These are phyloP conservation scores for Cassiopea xamachana DNA, from an alignment of 30 jellyfish, hydroid and myxozoan genomes.

Conservation along the genomic window DNA sequence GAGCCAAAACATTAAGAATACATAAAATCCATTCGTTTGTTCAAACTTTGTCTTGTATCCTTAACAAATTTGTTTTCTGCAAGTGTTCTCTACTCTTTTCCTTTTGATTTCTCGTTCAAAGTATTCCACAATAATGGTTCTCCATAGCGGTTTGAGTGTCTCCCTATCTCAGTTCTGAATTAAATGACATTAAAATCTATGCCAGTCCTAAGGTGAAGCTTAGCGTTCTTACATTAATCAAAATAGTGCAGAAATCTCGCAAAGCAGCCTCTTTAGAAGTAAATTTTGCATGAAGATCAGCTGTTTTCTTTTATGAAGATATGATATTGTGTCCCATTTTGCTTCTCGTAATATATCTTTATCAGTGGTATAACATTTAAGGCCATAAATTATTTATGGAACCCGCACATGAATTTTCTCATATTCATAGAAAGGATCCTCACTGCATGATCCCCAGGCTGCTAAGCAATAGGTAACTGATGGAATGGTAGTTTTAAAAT, in stretches of 20 bases:
- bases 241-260: no score
- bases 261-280: neutral
- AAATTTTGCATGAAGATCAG: neutral
- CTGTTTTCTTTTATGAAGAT: neutral
- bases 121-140: slow-evolving; percentile 23
- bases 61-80: slow-evolving; percentile 20
- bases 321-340: slow-evolving; percentile 36
- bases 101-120: slow-evolving; percentile 19
- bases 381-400: slow-evolving; percentile 8
- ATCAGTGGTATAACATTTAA: slow-evolving; percentile 21
- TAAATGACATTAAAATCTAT: slow-evolving; percentile 12
- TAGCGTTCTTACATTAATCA: neutral
- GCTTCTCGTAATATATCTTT: slow-evolving; percentile 24
- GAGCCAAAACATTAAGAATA: neutral
- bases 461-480: slow-evolving; percentile 33
- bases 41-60: slow-evolving; percentile 13
- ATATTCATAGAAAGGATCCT: slow-evolving; percentile 6
- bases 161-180: slow-evolving; percentile 14
- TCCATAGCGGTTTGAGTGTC: neutral
- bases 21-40: neutral
- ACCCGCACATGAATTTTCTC: slow-evolving; percentile 43
- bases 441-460: slow-evolving; percentile 21
- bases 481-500: slow-evolving; percentile 17
- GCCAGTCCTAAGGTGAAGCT: slow-evolving; percentile 8
- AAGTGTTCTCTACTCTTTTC: slow-evolving; percentile 10